These are phyloP conservation scores for Scylla paramamosain DNA, from an alignment of 1,140 invertebrate species.

Conservation along the genomic window DNA sequence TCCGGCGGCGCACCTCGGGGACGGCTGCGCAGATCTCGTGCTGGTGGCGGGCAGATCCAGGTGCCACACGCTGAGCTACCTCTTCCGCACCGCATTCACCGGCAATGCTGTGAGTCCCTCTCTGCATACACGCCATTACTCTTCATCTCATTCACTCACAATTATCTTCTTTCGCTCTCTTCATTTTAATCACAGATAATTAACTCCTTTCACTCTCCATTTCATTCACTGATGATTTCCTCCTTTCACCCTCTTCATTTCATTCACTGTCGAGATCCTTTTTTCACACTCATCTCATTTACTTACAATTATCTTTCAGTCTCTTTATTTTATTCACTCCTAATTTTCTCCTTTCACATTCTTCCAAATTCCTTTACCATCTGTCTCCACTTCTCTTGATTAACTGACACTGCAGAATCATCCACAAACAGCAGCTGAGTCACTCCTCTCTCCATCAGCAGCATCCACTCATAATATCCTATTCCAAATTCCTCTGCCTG, in stretches of 20 bases:
- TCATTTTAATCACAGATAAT: neutral
- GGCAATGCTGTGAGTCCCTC: slow-evolving; percentile 77
- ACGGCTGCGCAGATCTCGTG: slow-evolving; percentile 90
- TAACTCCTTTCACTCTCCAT: neutral
- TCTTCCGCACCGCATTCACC: slow-evolving; percentile 81
- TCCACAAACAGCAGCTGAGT: neutral
- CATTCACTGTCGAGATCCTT: neutral
- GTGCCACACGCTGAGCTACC: slow-evolving; percentile 87
- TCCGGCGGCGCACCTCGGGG: slow-evolving; percentile 89
- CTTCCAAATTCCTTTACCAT: neutral
- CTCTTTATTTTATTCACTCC: neutral
- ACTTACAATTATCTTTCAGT: neutral
- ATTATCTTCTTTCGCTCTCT: neutral
- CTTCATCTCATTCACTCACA: neutral
- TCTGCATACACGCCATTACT: slow-evolving; percentile 59
- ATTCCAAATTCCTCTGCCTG: neutral
- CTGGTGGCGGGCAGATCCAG: slow-evolving; percentile 88
- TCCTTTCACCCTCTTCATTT: neutral
- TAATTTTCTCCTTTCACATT: neutral
- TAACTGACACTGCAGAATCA: neutral
- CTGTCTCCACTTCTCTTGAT: neutral
- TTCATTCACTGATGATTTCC: neutral
- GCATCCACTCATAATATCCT: neutral
- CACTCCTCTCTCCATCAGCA: neutral
- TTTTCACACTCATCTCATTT: neutral